phyloP scores from a whole-genome alignment of 1,140 invertebrate genomes.

The Lepidurus arcticus region DNA sequence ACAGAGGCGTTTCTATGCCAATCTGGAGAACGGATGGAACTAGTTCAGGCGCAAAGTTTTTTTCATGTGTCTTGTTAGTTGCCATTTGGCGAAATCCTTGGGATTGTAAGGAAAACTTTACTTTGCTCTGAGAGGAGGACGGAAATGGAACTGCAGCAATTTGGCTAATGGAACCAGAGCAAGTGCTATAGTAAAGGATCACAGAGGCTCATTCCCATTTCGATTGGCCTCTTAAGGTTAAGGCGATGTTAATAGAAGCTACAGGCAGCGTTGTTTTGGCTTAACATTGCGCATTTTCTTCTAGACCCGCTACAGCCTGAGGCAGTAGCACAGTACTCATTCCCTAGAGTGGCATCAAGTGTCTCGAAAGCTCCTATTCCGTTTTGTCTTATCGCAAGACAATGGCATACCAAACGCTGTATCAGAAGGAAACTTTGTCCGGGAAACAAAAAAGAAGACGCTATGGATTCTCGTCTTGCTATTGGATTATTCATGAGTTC shows the following conservation, averaged over 20 bases:
- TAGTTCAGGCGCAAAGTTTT: too few species aligned
- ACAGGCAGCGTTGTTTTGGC: not conserved
- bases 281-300: not conserved
- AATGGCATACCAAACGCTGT: not conserved
- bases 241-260: not conserved
- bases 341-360: constrained; percentile 17
- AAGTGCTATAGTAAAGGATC: not conserved
- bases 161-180: not conserved
- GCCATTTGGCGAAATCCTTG: too few species aligned
- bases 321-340: not conserved
- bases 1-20: too few species aligned
- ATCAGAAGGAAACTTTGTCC: not conserved
- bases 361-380: constrained; percentile 6
- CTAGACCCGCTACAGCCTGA: not conserved
- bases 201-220: not conserved
- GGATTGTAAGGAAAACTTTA: too few species aligned
- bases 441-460: not conserved
- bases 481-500: not conserved
- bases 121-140: too few species aligned
- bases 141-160: not conserved
- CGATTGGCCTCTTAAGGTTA: constrained; percentile 9
- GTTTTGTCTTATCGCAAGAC: constrained; percentile 11
- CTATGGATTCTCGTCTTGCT: not conserved
- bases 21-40: too few species aligned
- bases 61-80: too few species aligned